Conservation (phyloP, 2,797 vertebrate species). For the Periophthalmus magnuspinnatus region DNA sequence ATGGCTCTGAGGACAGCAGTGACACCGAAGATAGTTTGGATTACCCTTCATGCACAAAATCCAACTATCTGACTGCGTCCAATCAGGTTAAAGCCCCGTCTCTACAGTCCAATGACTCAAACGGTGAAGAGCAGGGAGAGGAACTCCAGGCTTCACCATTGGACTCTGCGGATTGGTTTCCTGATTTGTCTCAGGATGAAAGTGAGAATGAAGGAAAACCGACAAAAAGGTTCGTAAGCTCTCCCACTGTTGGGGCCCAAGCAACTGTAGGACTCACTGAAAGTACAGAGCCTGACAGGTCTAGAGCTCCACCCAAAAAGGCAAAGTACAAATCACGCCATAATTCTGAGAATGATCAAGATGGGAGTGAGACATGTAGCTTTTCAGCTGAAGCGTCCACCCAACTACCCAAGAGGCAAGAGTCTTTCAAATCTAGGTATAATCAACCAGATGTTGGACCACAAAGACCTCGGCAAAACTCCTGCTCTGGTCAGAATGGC, state of each 20-base stretch:
- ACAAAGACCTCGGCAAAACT: too few relatives aligned
- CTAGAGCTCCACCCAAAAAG: neutral
- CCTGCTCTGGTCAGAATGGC: neutral
- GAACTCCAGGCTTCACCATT: neutral
- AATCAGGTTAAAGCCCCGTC: neutral
- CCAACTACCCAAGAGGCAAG: too few relatives aligned
- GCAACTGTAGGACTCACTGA: too few relatives aligned
- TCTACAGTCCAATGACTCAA: neutral
- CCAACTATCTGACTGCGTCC: conserved; percentile 29
- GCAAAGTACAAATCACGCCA: neutral
- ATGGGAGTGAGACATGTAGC: neutral
- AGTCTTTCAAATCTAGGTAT: neutral
- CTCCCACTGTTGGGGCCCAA: neutral
- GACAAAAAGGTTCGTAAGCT: neutral
- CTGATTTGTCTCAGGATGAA: neutral
- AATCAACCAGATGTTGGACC: too few relatives aligned
- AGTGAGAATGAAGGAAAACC: neutral
- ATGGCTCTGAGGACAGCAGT: conserved; percentile 17
- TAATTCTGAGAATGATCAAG: neutral
- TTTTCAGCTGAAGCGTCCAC: neutral
- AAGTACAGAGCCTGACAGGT: fast-evolving
- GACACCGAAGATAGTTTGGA: conserved; percentile 50
- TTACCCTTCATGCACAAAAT: conserved; percentile 26
- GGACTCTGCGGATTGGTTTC: neutral
- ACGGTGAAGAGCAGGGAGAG: neutral